phyloP scores from a whole-genome alignment of 2,888 invertebrate genomes.

The Miltochrista miniata region DNA sequence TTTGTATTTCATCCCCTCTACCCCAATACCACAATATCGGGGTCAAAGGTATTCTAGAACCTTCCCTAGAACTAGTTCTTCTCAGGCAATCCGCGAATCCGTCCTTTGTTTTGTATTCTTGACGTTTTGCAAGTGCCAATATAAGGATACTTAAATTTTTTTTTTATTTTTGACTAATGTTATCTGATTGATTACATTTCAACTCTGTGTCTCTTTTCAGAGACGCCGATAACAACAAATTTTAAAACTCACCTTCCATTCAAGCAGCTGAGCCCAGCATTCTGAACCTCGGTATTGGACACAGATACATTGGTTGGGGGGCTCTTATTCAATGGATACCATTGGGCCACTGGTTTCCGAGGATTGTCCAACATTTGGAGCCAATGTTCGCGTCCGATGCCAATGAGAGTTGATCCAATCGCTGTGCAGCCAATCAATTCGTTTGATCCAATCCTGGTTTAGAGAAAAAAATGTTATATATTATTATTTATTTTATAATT shows the following conservation, averaged over 20 bases:
- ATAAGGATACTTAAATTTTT: too few relatives aligned
- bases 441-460: conserved; percentile 91
- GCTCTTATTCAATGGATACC: conserved; percentile 91
- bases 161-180: too few relatives aligned
- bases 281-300: conserved; percentile 82
- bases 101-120: too few relatives aligned
- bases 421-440: conserved; percentile 93
- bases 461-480: neutral
- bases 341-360: conserved; percentile 92
- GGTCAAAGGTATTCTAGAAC: too few relatives aligned
- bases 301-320: conserved; percentile 85
- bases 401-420: conserved; percentile 90
- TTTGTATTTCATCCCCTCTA: too few relatives aligned
- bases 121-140: too few relatives aligned
- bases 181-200: too few relatives aligned
- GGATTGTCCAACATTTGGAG: conserved; percentile 92
- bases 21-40: too few relatives aligned
- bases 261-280: conserved; percentile 86
- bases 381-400: conserved; percentile 93
- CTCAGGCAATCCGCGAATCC: too few relatives aligned
- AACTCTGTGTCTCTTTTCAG: too few relatives aligned
- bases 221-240: neutral
- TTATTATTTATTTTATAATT: too few relatives aligned
- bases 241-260: conserved; percentile 84
- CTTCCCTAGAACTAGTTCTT: too few relatives aligned